phyloP scores from a whole-genome alignment of 2,113 vertebrate species.

The Cyanoramphus novaezelandiae region DNA sequence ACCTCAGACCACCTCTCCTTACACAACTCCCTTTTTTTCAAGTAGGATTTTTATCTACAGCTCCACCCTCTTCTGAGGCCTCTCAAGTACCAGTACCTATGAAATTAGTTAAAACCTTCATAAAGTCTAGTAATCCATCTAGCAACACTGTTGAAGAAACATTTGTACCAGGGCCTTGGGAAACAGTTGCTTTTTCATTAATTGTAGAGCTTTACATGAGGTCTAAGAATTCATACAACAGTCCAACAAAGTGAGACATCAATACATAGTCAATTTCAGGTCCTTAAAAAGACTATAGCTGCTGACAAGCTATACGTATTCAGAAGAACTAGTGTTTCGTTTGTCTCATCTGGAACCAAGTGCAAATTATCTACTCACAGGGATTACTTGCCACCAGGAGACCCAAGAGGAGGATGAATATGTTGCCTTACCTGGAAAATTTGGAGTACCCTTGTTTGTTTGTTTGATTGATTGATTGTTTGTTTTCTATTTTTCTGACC shows the following conservation, averaged over 20 bases:
- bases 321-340: neutral
- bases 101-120: neutral
- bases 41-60: fast-evolving
- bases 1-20: neutral
- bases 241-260: neutral
- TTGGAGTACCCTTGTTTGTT: neutral
- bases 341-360: neutral
- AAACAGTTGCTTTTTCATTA: neutral
- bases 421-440: neutral
- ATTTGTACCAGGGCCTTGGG: no score
- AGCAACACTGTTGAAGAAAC: neutral
- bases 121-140: neutral
- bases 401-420: neutral
- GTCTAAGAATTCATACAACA: neutral
- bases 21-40: neutral
- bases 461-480: neutral
- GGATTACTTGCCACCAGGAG: neutral
- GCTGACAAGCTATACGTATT: neutral
- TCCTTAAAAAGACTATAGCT: neutral
- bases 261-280: neutral
- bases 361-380: neutral
- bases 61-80: neutral
- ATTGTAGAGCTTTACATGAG: neutral
- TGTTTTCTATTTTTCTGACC: neutral
- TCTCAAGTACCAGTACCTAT: neutral